Evolutionary conservation across 2,797 vertebrate genomes (phyloP).

Genomic region (Hypotaenidia okinawae): DNA sequence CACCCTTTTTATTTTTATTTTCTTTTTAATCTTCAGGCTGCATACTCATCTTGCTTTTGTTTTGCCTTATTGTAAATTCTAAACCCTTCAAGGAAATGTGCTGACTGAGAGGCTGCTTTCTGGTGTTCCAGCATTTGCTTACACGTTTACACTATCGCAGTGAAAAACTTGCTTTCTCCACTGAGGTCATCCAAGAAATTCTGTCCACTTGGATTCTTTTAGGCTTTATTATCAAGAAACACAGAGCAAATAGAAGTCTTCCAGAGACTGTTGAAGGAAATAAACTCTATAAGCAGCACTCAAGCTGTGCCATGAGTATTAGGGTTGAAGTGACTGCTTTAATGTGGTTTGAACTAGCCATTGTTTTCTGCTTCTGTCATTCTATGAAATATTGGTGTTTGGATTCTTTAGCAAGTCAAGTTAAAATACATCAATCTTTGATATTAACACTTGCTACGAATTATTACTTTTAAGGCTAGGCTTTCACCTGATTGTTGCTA

Average conservation of each 20-base stretch:
- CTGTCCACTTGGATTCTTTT: background rate
- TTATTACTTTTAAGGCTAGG: background rate
- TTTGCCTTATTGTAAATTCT: constrained; percentile 1
- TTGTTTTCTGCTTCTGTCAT: background rate
- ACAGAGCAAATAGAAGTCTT: background rate
- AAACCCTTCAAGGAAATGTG: background rate
- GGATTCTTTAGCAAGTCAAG: background rate
- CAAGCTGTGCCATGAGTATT: background rate
- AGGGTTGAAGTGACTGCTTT: background rate
- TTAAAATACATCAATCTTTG: background rate
- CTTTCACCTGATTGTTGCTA: background rate
- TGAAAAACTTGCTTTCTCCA: background rate
- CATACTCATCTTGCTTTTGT: background rate
- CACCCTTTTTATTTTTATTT: background rate
- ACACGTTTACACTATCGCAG: background rate
- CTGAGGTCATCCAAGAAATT: background rate
- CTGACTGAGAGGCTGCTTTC: background rate
- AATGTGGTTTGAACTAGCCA: background rate
- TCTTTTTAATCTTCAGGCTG: background rate
- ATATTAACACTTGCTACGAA: background rate
- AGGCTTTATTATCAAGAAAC: background rate
- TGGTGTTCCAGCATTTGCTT: background rate
- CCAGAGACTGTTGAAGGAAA: background rate
- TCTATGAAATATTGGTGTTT: background rate
- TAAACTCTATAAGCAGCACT: background rate